A percentile compares a stretch with the other conserved stretches of the same genome.
These are phyloP conservation scores for Chlamydotis undulata DNA, from an alignment of 2,113 vertebrate species.

Conservation along the genomic window DNA sequence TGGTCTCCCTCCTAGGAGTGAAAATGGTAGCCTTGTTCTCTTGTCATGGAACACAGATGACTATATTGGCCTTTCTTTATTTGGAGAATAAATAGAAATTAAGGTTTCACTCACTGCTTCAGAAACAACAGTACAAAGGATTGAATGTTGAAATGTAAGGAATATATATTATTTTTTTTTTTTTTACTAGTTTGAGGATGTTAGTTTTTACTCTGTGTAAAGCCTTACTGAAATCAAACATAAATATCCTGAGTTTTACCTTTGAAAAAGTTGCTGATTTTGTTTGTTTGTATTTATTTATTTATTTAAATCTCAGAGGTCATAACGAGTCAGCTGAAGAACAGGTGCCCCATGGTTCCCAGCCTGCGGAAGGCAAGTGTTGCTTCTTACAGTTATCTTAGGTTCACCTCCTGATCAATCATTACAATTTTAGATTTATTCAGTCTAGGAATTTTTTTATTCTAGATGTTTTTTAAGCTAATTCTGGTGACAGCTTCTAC, in stretches of 20 bases:
- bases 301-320: conserved; percentile 57
- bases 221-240: neutral
- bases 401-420: neutral
- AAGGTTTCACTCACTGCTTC: neutral
- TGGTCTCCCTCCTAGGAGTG: neutral
- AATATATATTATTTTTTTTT: neutral
- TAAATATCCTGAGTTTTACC: neutral
- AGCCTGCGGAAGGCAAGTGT: conserved; percentile 83
- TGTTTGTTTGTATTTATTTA: neutral
- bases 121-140: neutral
- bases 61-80: neutral
- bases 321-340: conserved; percentile 73
- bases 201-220: neutral
- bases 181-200: neutral
- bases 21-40: neutral
- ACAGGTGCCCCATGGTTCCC: conserved; percentile 73
- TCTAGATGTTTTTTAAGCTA: neutral
- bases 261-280: neutral
- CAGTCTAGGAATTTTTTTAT: neutral
- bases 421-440: neutral
- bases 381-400: neutral
- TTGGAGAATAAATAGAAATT: neutral
- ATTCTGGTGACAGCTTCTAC: neutral
- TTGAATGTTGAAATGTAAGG: neutral
- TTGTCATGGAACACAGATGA: neutral